Evolutionary conservation across 2,113 vertebrate species (phyloP), one percentile per base, ranked within the genome.

Genomic region (Trematomus loennbergii): DNA sequence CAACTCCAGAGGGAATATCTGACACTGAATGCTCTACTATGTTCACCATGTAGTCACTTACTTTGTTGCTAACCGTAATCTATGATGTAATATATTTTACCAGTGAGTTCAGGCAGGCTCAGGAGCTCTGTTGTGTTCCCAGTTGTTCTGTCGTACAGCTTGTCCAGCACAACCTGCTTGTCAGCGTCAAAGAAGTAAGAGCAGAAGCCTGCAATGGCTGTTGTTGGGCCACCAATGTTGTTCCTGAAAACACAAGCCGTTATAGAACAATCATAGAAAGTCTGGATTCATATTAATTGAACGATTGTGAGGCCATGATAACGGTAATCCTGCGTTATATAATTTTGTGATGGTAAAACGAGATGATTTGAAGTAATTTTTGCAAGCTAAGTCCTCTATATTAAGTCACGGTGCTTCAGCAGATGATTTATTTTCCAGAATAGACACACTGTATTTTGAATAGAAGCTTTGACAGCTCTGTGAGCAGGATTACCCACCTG

Each of bases 131-230:
- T 95, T 69, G 94, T 82, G 36, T 95, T 95, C 62, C 96, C 91
- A 12, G 94, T 94, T 0, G 95, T 89, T 89, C 96, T 93, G 83
- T 95, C 89, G 0, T 98, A 97, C 80, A 99, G 89, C 89, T 95
- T 97, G 94, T 99, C 97, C 88, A 99, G 80, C 50, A 97, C 94
- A 88, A 97, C 36, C 13, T 91, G 82, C 25, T 94, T 92, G 68
- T 95, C 96, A 15, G 91, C 94, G 8, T 99, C 97, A 85, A 99
- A 97, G 89, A 99, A 99, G 83, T 98, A 99, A 0, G 98, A 98
- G 86, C 97, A 98, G 36, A 99, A 93, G 2, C 95, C 94, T 0
- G 96, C 75, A 18, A 99, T 95, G 29, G 96, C 94, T 74, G 95
- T 94, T 6, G 96, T 96, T 17, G 96, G 93, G 5, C 98, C 98